Evolutionary conservation across 2,888 invertebrate species (phyloP), one percentile per base, ranked within the genome.

Genomic region (Glomeris marginata): DNA sequence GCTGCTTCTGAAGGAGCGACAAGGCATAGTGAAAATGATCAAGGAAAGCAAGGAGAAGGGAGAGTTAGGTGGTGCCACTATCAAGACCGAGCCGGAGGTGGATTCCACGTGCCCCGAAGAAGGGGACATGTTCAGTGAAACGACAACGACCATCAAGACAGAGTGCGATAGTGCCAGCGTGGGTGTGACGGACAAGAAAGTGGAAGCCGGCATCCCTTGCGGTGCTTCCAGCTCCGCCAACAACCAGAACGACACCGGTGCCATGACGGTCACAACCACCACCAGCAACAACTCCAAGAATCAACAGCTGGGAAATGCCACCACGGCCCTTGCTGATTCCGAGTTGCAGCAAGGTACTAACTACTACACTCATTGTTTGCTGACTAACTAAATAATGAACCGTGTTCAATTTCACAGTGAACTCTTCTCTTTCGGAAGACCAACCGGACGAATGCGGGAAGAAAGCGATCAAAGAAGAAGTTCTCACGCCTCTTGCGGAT

Each of bases 21-120:
- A 51, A 37, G 52, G 52, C 21, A 41, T 34, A 15, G 51, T 44
- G 45, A 56, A 54, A 53, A 58, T 58, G 57, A 58, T 58, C 49
- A 58, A 58, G 53, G 58, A 58, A 55, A 56, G 47, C 38, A 58
- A 58, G 48, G 58, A 58, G 35, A 55, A 56, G 49, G 53, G 54
- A 41, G 57, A 57, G 38, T 52, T 54, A 51, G 50, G 44, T 38
- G 46, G 45, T 35, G 51, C 52, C 41, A 33, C 37, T 15, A 37
- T 52, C 18, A 54, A 54, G 42, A 47, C 38, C 28, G 54, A 54
- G 45, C 52, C 54, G 15, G 51, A 52, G 36, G 33, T 43, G 43
- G 54, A 54, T 42, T 41, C 46, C 33, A 16, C 38, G 8, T 38
- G 38, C 38, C 28, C 28, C 6, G 43, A 21, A n/a, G 20, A 20